These are phyloP conservation scores for Osmerus mordax DNA, from an alignment of 2,113 vertebrate species.

Conservation along the genomic window DNA sequence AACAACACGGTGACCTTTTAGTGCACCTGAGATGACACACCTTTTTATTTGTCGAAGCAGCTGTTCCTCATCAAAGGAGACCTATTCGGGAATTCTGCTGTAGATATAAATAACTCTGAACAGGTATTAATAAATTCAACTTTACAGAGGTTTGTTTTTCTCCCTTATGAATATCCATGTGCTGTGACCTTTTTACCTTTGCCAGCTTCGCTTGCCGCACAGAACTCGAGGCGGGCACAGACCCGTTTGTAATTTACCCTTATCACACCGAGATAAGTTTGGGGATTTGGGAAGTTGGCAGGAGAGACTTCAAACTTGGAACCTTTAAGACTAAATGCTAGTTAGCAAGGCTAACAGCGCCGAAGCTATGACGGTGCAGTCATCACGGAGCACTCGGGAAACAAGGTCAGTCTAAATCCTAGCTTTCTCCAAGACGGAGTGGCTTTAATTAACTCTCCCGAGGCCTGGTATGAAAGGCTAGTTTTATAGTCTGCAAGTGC, in stretches of 20 bases:
- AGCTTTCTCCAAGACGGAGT: constrained; percentile 46
- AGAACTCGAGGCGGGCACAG: background rate
- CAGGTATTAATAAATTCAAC: background rate
- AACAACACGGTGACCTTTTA: constrained; percentile 24
- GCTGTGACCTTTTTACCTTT: constrained; percentile 27
- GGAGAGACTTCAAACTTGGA: constrained; percentile 1
- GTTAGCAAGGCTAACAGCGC: constrained; percentile 35
- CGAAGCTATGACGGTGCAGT: constrained; percentile 6
- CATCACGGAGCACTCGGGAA: constrained; percentile 35
- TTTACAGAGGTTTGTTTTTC: background rate
- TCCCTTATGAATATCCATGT: background rate
- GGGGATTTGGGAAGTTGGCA: background rate
- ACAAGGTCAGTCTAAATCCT: constrained; percentile 42
- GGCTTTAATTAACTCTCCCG: constrained; percentile 62
- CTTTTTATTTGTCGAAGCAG: constrained; percentile 2
- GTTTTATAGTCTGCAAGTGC: constrained; percentile 56
- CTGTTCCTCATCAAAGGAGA: constrained; percentile 3
- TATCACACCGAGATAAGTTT: constrained; percentile 2
- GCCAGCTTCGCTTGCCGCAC: background rate
- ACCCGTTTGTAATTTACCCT: background rate
- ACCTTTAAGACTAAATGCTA: constrained; percentile 20
- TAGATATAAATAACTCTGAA: constrained; percentile 1
- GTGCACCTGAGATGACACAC: background rate
- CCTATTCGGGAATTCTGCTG: background rate
- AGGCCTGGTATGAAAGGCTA: constrained; percentile 49